Percentiles rank a stretch among this genome's conserved stretches.
Evolutionary conservation across 2,113 vertebrate species (phyloP).

Genomic region (Hassar affinis): DNA sequence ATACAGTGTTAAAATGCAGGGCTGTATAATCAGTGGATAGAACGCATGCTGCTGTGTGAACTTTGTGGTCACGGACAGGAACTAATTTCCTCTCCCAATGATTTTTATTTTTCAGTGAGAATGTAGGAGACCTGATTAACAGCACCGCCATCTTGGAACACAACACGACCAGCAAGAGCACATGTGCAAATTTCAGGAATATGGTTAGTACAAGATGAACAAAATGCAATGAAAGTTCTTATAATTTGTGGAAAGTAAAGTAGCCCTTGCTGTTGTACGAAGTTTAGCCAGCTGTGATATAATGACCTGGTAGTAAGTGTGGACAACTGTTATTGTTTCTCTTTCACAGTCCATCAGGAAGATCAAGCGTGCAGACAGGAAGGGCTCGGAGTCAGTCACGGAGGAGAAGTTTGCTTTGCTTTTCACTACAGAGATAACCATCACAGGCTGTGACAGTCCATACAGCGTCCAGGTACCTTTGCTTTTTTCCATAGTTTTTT

Average conservation of each 20-base stretch:
- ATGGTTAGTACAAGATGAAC: constrained; percentile 73
- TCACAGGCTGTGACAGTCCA: constrained; percentile 76
- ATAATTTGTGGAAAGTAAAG: not conserved
- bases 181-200: constrained; percentile 89
- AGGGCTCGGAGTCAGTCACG: constrained; percentile 92
- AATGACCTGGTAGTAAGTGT: not conserved
- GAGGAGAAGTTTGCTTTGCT: constrained; percentile 95
- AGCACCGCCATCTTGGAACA: constrained; percentile 85
- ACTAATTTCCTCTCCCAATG: not conserved
- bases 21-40: not conserved
- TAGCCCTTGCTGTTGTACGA: not conserved
- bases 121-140: constrained; percentile 90
- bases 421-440: constrained; percentile 80
- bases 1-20: not conserved
- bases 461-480: constrained; percentile 80
- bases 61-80: not conserved
- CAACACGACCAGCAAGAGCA: constrained; percentile 80
- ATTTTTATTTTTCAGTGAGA: constrained; percentile 74
- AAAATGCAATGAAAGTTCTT: not conserved
- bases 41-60: not conserved
- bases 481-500: not conserved
- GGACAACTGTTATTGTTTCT: not conserved
- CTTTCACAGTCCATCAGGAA: constrained; percentile 86
- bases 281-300: not conserved
- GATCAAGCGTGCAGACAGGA: constrained; percentile 93